Base-by-base conservation (phyloP, 2,113 vertebrate genomes). In the Elephas maximus region DNA sequence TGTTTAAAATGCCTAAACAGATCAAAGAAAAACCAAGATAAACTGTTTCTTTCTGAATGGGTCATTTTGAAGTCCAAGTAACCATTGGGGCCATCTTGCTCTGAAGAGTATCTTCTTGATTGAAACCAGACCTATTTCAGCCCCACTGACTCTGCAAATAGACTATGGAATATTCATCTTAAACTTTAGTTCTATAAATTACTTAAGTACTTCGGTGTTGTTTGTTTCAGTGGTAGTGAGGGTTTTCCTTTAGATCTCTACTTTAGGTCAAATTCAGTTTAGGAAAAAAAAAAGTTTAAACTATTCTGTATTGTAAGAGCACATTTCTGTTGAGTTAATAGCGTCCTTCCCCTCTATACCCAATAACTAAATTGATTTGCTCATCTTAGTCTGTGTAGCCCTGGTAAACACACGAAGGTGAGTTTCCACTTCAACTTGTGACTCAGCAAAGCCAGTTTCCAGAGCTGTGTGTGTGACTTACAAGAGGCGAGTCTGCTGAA, bases 201-300 rank as follows among this genome's bases (percentile, higher is more conserved):
- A 88, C 15, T 85, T 85, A 96, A 95, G 48, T 77, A 44, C 63
- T 17, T 95, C 51, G 26, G 81, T 94, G 93, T 95, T 88, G 86
- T 96, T 98, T 95, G 83, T 98, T 97, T 97, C 85, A 17, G 95
- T 91, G 79, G 62, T 96, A 90, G 97, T 96, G 74, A 97, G 95
- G 92, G 67, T 63, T 48, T 71, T 80, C 20, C 67, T 96, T 98
- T 97, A 0, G 2, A 76, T 93, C 79, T 96, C 91, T 95, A 93
- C 60, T 93, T 57, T 86, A 96, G 95, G 71, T 28, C 88, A 89
- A 71, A 86, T 84, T 96, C 65, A 88, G 77, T 93, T 95, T 95
- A 97, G 92, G 69, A 78, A 82, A 91, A 0, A 4, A 74, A 77
- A 44, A 7, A 82, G 93, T 95, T 93, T 86, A 53, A 80, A 20